phyloP scores from a whole-genome alignment of 1,140 invertebrate species.

The Papilio dardanus region DNA sequence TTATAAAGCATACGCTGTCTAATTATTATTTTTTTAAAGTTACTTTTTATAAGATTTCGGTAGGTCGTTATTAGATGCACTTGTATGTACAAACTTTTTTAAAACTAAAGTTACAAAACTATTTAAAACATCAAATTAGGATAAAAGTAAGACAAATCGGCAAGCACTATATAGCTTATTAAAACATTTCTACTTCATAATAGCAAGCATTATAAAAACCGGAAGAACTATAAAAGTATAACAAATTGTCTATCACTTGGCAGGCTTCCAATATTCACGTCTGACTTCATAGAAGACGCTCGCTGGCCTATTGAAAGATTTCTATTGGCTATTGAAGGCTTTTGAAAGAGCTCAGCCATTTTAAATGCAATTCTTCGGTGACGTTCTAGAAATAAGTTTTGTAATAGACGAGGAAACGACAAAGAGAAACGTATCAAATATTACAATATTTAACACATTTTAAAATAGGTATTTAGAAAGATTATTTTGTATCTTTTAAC shows the following conservation, averaged over 20 bases:
- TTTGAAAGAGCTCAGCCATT: not conserved
- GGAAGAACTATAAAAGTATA: not conserved
- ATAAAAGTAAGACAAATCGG: no score
- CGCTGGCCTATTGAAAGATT: not conserved
- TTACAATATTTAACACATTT: no score
- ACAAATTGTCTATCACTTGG: conserved; percentile 12
- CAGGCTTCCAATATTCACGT: not conserved
- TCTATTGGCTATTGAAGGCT: conserved; percentile 20
- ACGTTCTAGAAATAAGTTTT: not conserved
- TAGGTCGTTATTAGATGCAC: no score
- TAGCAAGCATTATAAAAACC: not conserved
- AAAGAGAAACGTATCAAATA: not conserved
- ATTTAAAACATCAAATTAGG: no score
- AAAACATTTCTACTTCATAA: not conserved
- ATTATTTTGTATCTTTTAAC: no score
- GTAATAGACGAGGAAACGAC: not conserved
- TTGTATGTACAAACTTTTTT: no score
- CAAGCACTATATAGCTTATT: no score
- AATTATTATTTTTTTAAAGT: no score
- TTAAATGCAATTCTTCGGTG: conserved; percentile 1
- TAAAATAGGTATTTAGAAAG: no score
- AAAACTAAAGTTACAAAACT: no score
- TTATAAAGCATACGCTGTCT: no score
- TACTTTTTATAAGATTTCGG: no score
- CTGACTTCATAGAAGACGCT: not conserved